Evolutionary conservation across 2,797 vertebrate genomes (phyloP).

Genomic region (Platalea minor): DNA sequence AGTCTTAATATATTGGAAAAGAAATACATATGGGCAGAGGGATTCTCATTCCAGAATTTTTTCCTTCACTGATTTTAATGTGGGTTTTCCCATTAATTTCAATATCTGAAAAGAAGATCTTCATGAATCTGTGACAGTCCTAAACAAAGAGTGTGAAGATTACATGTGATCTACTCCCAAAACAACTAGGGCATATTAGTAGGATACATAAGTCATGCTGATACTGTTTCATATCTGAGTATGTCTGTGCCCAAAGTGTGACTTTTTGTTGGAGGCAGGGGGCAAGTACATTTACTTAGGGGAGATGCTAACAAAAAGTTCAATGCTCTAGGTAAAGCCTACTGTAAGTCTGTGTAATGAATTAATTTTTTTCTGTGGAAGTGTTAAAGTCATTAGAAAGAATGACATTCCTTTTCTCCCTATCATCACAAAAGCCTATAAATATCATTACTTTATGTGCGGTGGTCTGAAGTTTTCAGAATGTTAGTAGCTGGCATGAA

Average conservation of each 20-base stretch:
- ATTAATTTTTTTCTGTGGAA: accelerated
- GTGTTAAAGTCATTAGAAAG: neutral
- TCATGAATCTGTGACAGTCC: neutral
- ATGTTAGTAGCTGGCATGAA: accelerated
- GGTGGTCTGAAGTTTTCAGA: neutral
- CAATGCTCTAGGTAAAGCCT: neutral
- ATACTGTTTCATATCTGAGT: neutral
- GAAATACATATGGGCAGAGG: neutral
- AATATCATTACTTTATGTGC: neutral
- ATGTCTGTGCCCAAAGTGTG: accelerated
- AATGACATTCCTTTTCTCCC: neutral
- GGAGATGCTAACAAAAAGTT: neutral
- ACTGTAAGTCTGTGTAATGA: neutral
- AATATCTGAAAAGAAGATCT: neutral
- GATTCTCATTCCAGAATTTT: neutral
- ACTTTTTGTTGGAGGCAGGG: neutral
- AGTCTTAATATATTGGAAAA: neutral
- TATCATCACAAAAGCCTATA: neutral
- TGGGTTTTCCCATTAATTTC: neutral
- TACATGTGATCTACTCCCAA: neutral
- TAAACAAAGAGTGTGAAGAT: neutral
- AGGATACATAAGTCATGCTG: neutral
- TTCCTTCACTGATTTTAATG: neutral
- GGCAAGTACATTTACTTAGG: neutral
- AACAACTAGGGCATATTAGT: neutral